Conservation (phyloP, 2,113 vertebrate genomes). For the Pionites leucogaster region DNA sequence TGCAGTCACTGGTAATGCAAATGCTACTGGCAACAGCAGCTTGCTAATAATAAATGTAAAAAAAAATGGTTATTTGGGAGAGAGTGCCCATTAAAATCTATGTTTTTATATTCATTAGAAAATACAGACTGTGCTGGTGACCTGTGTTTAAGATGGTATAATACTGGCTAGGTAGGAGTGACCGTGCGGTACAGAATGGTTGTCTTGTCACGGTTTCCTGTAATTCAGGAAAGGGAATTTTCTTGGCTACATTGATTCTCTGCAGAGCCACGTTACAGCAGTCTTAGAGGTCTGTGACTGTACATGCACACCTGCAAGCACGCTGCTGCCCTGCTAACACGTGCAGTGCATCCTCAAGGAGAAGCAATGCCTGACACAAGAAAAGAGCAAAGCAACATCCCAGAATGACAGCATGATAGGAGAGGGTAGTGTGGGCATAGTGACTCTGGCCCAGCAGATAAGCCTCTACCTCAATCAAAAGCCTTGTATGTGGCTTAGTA, state of each 20-base stretch:
- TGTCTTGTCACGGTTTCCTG: neutral
- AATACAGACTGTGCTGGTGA: neutral
- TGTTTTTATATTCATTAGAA: neutral
- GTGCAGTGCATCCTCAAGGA: fast-evolving
- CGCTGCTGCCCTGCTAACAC: neutral
- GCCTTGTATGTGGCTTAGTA: neutral
- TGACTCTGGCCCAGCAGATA: neutral
- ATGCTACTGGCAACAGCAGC: neutral
- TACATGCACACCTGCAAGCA: fast-evolving
- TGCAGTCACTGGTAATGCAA: neutral
- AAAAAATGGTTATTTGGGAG: neutral
- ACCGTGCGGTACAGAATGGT: neutral
- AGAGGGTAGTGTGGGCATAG: fast-evolving
- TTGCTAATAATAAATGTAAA: neutral
- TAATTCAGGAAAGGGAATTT: neutral
- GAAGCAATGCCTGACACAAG: neutral
- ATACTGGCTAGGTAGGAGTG: neutral
- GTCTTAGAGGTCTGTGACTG: neutral
- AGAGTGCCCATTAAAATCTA: neutral
- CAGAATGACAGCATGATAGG: neutral
- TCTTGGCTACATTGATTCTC: neutral
- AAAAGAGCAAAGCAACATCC: neutral
- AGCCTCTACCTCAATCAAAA: neutral
- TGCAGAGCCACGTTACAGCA: neutral
- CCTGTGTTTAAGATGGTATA: neutral